A percentile compares a stretch with the other conserved stretches of the same genome.
These are phyloP conservation scores for Macaca fascicularis DNA, from an alignment of 2,113 vertebrate species.

Conservation along the genomic window T2T-MFA8v1.1 NC_088378.1:23850001-23850500, in stretches of 20 bases:
- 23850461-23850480: not conserved
- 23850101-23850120: conserved; percentile 6
- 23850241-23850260: not conserved
- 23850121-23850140: not conserved
- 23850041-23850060: not conserved
- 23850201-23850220: not conserved
- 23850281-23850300: not conserved
- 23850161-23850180: not conserved
- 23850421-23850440: not conserved
- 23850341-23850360: not conserved
- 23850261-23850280: not conserved
- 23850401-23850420: not conserved
- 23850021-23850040: not conserved
- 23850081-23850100: not conserved
- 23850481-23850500: not conserved
- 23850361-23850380: not conserved
- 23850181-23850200: not conserved
- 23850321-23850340: not conserved
- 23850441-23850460: not conserved
- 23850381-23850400: not conserved
- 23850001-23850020: not conserved
- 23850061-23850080: not conserved
- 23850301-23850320: not conserved
- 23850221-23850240: not conserved
- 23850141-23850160: not conserved